Conservation (phyloP, 37 sponge, comb jelly and placozoan species). For the Eunapius fragilis region DNA sequence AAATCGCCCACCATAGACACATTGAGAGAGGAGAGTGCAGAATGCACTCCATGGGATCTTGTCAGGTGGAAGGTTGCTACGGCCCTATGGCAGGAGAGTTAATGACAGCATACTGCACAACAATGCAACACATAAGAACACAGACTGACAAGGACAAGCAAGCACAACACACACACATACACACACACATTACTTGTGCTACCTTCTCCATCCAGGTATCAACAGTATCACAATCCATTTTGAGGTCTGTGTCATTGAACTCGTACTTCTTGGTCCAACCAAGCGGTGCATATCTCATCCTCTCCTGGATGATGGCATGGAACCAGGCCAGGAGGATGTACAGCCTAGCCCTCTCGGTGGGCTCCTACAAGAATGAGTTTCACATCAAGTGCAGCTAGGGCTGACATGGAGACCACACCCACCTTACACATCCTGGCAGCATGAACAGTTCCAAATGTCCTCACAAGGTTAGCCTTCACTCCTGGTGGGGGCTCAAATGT, state of each 20-base stretch:
- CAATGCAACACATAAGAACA: too few species aligned
- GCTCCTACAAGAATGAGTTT: slow-evolving; percentile 61
- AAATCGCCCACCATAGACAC: slow-evolving; percentile 95
- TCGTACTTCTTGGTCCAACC: slow-evolving; percentile 98
- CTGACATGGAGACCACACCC: neutral
- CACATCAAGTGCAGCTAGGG: neutral
- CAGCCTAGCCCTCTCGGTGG: slow-evolving; percentile 87
- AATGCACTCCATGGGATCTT: slow-evolving; percentile 96
- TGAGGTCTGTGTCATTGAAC: slow-evolving; percentile 95
- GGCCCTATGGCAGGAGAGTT: too few species aligned
- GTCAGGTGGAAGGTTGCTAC: slow-evolving; percentile 91
- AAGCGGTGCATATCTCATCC: slow-evolving; percentile 91
- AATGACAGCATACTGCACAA: too few species aligned
- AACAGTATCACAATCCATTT: slow-evolving; percentile 94
- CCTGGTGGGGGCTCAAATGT: slow-evolving; percentile 98
- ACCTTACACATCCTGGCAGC: slow-evolving; percentile 81
- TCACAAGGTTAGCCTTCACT: slow-evolving; percentile 86
- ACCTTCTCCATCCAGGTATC: slow-evolving; percentile 93
- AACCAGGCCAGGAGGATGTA: slow-evolving; percentile 98
- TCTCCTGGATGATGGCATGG: slow-evolving; percentile 94
- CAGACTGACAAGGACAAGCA: too few species aligned
- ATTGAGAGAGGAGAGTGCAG: slow-evolving; percentile 91
- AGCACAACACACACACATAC: neutral
- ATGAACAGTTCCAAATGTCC: slow-evolving; percentile 88
- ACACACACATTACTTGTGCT: slow-evolving; percentile 51